Evolutionary conservation across 2,888 invertebrate genomes (phyloP).

Genomic region (Heterodera filipjevi): DNA sequence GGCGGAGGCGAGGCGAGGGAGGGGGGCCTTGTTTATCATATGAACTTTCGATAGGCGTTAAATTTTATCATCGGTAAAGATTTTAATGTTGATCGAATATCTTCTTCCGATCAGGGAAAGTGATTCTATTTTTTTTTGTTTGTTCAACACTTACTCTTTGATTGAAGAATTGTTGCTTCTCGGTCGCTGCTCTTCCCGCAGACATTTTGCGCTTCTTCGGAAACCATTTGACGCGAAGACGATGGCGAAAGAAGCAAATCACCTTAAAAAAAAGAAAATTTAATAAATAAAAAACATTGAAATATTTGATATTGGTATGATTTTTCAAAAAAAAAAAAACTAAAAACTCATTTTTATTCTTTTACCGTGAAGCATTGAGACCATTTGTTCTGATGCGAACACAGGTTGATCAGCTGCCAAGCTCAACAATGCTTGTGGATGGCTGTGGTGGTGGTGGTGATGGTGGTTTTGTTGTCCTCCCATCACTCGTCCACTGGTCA

Average conservation of each 20-base stretch:
- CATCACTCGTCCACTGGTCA: neutral
- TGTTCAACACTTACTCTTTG: neutral
- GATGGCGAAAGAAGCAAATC: neutral
- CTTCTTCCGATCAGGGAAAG: no score
- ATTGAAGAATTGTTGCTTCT: neutral
- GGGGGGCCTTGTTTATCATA: no score
- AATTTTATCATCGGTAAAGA: no score
- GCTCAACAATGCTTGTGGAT: no score
- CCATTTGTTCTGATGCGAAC: neutral
- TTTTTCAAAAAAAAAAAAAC: no score
- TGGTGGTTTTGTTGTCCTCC: neutral
- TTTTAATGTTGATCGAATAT: no score
- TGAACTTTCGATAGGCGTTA: no score
- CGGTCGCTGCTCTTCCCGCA: neutral
- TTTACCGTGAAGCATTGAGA: neutral
- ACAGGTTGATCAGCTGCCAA: neutral
- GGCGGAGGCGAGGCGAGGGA: no score
- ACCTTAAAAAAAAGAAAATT: neutral
- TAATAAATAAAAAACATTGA: neutral
- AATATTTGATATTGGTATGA: neutral
- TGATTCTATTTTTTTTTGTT: no score
- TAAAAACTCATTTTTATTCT: no score
- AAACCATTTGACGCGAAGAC: neutral
- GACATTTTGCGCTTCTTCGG: neutral
- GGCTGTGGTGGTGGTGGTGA: neutral